Conservation (phyloP, 2,888 invertebrate species). For the Poecilobothrus nobilitatus region DNA sequence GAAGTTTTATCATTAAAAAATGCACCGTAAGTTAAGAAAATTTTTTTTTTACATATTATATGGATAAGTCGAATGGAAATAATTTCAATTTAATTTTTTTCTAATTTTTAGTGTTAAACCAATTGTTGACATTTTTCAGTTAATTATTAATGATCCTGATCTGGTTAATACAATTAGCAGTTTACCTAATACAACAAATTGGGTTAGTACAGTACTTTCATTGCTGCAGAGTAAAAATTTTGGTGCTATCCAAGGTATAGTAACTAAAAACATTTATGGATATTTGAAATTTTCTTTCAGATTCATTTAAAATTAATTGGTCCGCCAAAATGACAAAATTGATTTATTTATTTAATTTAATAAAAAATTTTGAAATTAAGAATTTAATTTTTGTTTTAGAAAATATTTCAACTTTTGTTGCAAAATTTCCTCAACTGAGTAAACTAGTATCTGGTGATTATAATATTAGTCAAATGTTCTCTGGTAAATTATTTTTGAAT, state of each 20-base stretch:
- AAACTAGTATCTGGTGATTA: slow-evolving; percentile 36
- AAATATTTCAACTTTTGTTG: slow-evolving; percentile 32
- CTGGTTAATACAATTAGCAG: slow-evolving; percentile 36
- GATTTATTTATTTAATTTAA: no score
- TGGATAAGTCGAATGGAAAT: no score
- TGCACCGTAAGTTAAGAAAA: slow-evolving; percentile 50
- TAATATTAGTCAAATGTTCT: slow-evolving; percentile 39
- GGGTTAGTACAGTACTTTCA: slow-evolving; percentile 37
- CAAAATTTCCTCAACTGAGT: slow-evolving; percentile 36
- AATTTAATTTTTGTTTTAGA: slow-evolving; percentile 24
- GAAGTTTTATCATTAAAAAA: slow-evolving; percentile 53
- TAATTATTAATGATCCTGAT: slow-evolving; percentile 39
- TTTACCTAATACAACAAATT: slow-evolving; percentile 39
- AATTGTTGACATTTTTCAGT: slow-evolving; percentile 40
- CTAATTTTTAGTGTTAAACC: slow-evolving; percentile 34
- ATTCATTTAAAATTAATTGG: no score
- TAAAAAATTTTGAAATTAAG: no score
- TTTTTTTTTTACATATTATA: neutral
- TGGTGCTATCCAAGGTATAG: slow-evolving; percentile 35
- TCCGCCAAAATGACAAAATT: no score
- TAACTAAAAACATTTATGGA: no score
- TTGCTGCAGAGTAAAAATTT: slow-evolving; percentile 38
- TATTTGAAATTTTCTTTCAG: no score
- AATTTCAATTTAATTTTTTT: neutral
- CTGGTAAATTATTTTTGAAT: slow-evolving; percentile 32